Conservation (phyloP, 2,797 vertebrate species). For the Danio albolineatus region DNA sequence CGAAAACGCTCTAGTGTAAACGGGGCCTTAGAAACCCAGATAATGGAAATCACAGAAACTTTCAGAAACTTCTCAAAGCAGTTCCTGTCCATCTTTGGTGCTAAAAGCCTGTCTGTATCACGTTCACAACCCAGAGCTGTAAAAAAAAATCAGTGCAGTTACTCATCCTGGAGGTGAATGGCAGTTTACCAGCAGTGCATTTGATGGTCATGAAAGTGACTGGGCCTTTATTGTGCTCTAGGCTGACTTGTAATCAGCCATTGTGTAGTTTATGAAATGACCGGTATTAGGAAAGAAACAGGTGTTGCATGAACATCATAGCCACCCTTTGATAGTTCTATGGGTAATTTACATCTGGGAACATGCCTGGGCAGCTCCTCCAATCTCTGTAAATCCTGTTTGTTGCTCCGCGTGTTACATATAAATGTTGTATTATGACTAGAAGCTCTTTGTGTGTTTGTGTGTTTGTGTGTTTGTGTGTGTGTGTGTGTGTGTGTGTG, state of each 20-base stretch:
- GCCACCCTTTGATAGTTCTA: conserved; percentile 15
- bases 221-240: conserved; percentile 15
- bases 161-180: background rate
- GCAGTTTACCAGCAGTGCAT: background rate
- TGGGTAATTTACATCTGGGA: background rate
- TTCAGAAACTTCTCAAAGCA: conserved; percentile 9
- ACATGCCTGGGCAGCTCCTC: conserved; percentile 44
- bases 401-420: background rate
- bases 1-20: no score
- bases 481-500: background rate
- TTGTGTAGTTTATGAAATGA: conserved; percentile 48
- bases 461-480: conserved; percentile 11
- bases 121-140: background rate
- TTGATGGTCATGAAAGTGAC: conserved; percentile 20
- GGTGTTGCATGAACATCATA: conserved; percentile 44
- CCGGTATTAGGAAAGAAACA: conserved; percentile 39
- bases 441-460: background rate
- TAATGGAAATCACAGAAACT: background rate
- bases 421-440: background rate
- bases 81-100: conserved; percentile 4
- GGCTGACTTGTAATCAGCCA: conserved; percentile 35
- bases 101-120: conserved; percentile 1
- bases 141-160: background rate
- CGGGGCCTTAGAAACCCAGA: no score
- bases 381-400: conserved; percentile 20